Percentiles rank a stretch among this genome's conserved stretches.
Evolutionary conservation across 2,888 invertebrate species (phyloP).

Genomic region (Brachylomia viminalis): DNA sequence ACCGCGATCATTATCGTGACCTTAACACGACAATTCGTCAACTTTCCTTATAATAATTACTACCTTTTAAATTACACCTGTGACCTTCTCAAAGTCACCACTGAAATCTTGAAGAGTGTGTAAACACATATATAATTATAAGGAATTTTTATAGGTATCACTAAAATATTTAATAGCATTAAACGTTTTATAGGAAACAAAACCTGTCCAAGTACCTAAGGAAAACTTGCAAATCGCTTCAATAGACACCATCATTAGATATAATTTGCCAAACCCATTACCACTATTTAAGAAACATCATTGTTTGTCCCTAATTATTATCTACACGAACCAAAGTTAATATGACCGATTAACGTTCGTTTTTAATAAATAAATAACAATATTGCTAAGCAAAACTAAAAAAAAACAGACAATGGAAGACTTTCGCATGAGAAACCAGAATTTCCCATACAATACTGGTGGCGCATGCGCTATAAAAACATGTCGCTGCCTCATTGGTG

Average conservation of each 20-base stretch:
- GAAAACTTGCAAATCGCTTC: slow-evolving; percentile 19
- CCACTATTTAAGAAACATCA: slow-evolving; percentile 23
- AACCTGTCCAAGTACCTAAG: not conserved
- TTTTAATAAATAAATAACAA: slow-evolving; percentile 63
- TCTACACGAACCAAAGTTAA: slow-evolving; percentile 26
- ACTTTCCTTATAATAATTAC: slow-evolving; percentile 2
- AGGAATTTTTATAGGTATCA: not conserved
- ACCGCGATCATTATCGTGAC: slow-evolving; percentile 6
- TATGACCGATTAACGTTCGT: slow-evolving; percentile 51
- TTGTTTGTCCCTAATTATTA: slow-evolving; percentile 15
- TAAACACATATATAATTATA: not conserved
- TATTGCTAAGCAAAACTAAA: slow-evolving; percentile 67
- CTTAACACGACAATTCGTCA: slow-evolving; percentile 8
- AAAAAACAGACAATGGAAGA: slow-evolving; percentile 76
- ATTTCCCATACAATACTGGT: slow-evolving; percentile 85
- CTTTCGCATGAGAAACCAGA: slow-evolving; percentile 88
- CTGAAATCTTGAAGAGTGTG: not conserved
- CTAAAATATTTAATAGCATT: not conserved
- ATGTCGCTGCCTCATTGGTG: slow-evolving; percentile 77
- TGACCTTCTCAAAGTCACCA: not conserved
- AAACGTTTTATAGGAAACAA: not conserved
- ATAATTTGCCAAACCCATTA: slow-evolving; percentile 27
- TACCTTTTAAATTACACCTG: not conserved
- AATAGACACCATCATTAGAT: slow-evolving; percentile 5
- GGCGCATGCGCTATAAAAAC: slow-evolving; percentile 81